Base-by-base conservation (phyloP, 2,888 invertebrate species). In the Plemyria rubiginata region DNA sequence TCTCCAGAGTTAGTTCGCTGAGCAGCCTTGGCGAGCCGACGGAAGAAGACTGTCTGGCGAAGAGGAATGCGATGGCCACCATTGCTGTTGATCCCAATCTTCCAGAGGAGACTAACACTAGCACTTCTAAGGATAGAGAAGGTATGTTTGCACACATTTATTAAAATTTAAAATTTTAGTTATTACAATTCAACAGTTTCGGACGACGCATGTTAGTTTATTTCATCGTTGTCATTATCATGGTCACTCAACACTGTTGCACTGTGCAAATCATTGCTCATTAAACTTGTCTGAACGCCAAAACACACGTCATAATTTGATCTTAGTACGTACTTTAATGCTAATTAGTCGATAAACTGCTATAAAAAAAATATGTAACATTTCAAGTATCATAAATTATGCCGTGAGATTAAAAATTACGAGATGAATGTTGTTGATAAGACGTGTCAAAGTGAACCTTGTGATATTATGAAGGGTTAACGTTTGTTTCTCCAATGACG, bases 1-100 rank as follows among this genome's bases (percentile, higher is more conserved):
- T 96, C 78, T 97, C 97, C 5, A 88, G 95, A 8, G 94, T 94
- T 46, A 94, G 94, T 72, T 94, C 94, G 0, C 74, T 94, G 54
- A 94, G 94, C 75, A 94, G 94, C 66, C 81, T 95, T 12, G 92
- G 90, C 0, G 94, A 94, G 67, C 92, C 93, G 0, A 90, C 90
- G 0, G 92, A 92, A 50, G 92, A 88, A 54, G 90, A 90, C 54
- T 80, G 84, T 58, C 70, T 91, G 60, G 92, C 92, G 9, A 91
- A 91, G 77, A 89, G 81, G 70, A 92, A 92, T 60, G 92, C 91
- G 1, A 87, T 86, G 81, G 91, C 90, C 0, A 87, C 90, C 5
- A 90, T 90, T 52, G 85, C 87, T 63, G 86, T 87, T 4, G 90
- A 88, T 43, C 85, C 82, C 0, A 82, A 79, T 58, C 79, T 81